Base-by-base conservation (phyloP, 2,888 invertebrate genomes). In the Petrolisthes cinctipes region DNA sequence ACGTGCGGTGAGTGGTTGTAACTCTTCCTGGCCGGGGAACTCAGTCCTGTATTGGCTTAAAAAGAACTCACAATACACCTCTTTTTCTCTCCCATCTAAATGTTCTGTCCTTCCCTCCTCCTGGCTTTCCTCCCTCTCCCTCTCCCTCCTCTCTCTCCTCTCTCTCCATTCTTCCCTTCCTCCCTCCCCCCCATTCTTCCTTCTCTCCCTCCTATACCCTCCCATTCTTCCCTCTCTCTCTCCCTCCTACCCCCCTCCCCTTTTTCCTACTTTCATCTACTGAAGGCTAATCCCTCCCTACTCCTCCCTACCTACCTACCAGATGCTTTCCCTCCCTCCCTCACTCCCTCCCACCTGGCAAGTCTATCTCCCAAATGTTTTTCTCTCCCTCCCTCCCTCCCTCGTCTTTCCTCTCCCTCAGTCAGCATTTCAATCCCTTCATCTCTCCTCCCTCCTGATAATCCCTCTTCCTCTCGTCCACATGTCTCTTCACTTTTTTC, bases 361-460 rank as follows among this genome's bases (percentile, higher is more conserved):
- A 37, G 37, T 37, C 37, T 37, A 37, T 37, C 37, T 37, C 37
- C 37, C 37, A 37, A 37, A 37, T 37, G 37, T 61, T 61, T 61
- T 11, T 61, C 61, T 3, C 61, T 61, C 61, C 17, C 0, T 61
- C 17, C 61, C 61, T 61, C 61, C 17, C 1, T 11, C 17, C 17
- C 17, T 61, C 61, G 11, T n/a, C 17, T 17, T 17, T 14, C 61
- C 61, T 61, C 17, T 61, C 3, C 61, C 11, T 61, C n/a, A n/a
- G n/a, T 17, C 9, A 14, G 61, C 61, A 1, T 75, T 17, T 61
- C 61, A 61, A 61, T 75, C 20, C 37, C 75, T n/a, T 23, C 57
- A 23, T 66, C 82, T 82, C 82, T 82, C 82, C 20, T 37, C 61
- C 17, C 17, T 61, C 61, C 61, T 61, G 9, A 61, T 17, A 61